A percentile compares a stretch with the other conserved stretches of the same genome.
Conservation (phyloP, 1,140 invertebrate genomes). For the Scaptodrosophila lebanonensis region DNA sequence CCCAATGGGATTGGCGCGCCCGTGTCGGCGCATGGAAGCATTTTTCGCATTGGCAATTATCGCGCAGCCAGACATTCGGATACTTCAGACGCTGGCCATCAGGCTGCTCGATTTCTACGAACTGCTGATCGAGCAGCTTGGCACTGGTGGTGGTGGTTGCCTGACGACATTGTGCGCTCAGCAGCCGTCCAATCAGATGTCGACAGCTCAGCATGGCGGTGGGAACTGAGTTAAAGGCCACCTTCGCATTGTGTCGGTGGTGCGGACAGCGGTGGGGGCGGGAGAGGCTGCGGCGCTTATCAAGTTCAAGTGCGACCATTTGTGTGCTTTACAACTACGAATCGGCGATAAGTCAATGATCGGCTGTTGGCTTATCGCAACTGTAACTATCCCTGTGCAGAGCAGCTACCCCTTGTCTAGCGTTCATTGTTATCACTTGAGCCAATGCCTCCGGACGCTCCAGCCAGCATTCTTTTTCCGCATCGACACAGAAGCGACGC, state of each 20-base stretch:
- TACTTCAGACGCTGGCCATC: constrained; percentile 74
- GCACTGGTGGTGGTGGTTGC: constrained; percentile 25
- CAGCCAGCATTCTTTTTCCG: constrained; percentile 42
- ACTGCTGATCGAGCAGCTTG: constrained; percentile 18
- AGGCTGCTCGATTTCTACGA: constrained; percentile 32
- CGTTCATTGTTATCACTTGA: constrained; percentile 19
- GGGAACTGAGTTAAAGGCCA: constrained; percentile 43
- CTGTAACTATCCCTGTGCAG: not conserved
- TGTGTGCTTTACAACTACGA: too few species aligned
- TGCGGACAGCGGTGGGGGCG: not conserved
- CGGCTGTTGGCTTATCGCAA: constrained; percentile 12
- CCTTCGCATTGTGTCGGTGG: not conserved
- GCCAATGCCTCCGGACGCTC: constrained; percentile 41
- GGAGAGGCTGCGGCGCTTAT: not conserved
- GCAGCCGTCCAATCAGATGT: constrained; percentile 46
- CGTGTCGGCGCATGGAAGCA: constrained; percentile 82
- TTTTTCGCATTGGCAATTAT: constrained; percentile 83
- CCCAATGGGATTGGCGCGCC: constrained; percentile 78
- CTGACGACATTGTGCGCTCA: constrained; percentile 1
- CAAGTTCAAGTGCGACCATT: not conserved
- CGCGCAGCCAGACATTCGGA: constrained; percentile 83
- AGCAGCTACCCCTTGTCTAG: not conserved
- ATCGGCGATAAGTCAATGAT: too few species aligned
- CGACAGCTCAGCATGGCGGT: constrained; percentile 54
- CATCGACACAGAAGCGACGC: constrained; percentile 29